A percentile compares a stretch with the other conserved stretches of the same genome.
Evolutionary conservation across 2,113 vertebrate species (phyloP).

Genomic region (rat (Rattus norvegicus)): GRCr8 NC_086020.1:239527501-239528000

Average conservation of each 20-base stretch:
- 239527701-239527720: too few relatives aligned
- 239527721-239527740: neutral
- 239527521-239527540: neutral
- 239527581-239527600: neutral
- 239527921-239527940: conserved; percentile 51
- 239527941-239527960: conserved; percentile 67
- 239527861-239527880: neutral
- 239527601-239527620: neutral
- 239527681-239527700: too few relatives aligned
- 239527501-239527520: too few relatives aligned
- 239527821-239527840: neutral
- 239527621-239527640: neutral
- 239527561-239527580: too few relatives aligned
- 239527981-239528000: conserved; percentile 51
- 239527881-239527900: conserved; percentile 10
- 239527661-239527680: neutral
- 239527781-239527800: neutral
- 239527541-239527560: too few relatives aligned
- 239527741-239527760: neutral
- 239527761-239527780: neutral
- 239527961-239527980: conserved; percentile 51
- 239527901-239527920: neutral
- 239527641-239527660: neutral
- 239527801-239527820: conserved; percentile 9
- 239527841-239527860: conserved; percentile 11